Conservation (phyloP, 2,888 invertebrate genomes). For the Pimpla rufipes region DNA sequence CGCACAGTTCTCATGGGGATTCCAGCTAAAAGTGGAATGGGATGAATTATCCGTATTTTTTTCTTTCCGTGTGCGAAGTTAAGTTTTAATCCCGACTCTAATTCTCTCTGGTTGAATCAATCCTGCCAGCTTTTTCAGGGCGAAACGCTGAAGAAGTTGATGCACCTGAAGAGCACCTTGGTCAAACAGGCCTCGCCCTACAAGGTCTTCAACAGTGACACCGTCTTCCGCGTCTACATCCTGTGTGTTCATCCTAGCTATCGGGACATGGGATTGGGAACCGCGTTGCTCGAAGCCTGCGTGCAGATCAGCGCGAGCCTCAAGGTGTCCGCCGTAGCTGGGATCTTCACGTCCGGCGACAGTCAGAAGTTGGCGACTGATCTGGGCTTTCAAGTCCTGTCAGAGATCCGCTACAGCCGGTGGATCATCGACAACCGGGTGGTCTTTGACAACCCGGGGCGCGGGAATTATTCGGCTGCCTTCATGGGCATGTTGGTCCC, state of each 20-base stretch:
- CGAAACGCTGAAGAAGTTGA: constrained; percentile 73
- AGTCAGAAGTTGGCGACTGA: constrained; percentile 73
- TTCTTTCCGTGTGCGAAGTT: no score
- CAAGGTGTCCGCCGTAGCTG: constrained; percentile 73
- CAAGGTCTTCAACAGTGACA: constrained; percentile 67
- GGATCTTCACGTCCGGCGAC: constrained; percentile 77
- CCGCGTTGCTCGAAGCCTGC: constrained; percentile 74
- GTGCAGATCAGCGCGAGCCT: constrained; percentile 72
- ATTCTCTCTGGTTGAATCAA: not conserved
- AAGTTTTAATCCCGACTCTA: no score
- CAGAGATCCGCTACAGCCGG: constrained; percentile 85
- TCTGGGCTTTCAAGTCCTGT: constrained; percentile 72
- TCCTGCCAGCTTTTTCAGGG: constrained; percentile 74
- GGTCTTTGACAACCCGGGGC: constrained; percentile 86
- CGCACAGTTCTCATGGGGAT: no score
- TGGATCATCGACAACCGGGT: constrained; percentile 84
- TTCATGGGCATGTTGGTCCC: constrained; percentile 77
- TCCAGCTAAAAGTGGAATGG: no score
- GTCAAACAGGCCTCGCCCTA: constrained; percentile 74
- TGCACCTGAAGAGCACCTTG: constrained; percentile 73
- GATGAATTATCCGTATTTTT: no score
- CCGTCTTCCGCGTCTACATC: constrained; percentile 76
- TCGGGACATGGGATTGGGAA: constrained; percentile 72
- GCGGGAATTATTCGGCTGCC: constrained; percentile 86
- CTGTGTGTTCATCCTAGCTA: constrained; percentile 81